These are phyloP conservation scores for Agrotis exclamationis DNA, from an alignment of 2,888 invertebrate species.

Conservation along the genomic window DNA sequence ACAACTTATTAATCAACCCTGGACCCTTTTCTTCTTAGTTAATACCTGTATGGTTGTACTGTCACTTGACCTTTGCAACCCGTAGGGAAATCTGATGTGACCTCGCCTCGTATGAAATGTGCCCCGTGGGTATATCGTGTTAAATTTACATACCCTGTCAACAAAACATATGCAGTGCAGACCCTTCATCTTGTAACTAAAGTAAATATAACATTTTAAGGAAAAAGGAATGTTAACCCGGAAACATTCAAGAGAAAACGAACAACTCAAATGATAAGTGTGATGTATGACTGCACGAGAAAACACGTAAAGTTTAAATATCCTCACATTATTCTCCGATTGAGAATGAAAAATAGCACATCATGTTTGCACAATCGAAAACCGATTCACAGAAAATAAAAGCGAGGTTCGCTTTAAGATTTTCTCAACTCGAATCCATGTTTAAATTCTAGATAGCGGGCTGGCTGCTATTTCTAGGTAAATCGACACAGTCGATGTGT, in stretches of 20 bases:
- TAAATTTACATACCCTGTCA: conserved; percentile 51
- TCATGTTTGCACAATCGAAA: conserved; percentile 59
- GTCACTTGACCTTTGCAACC: conserved; percentile 35
- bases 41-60: conserved; percentile 17
- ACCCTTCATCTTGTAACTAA: conserved; percentile 17
- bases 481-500: conserved; percentile 60
- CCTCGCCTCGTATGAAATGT: conserved; percentile 28
- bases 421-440: conserved; percentile 50
- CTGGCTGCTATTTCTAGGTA: conserved; percentile 60
- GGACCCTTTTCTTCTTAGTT: conserved; percentile 22
- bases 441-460: conserved; percentile 60
- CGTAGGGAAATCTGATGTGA: conserved; percentile 47
- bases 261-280: conserved; percentile 28
- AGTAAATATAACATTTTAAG: conserved; percentile 7
- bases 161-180: conserved; percentile 35
- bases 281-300: conserved; percentile 31
- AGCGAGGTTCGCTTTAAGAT: conserved; percentile 35
- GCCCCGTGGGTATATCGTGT: conserved; percentile 27
- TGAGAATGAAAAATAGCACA: conserved; percentile 45
- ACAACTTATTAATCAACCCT: conserved; percentile 11
- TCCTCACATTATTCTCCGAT: conserved; percentile 42
- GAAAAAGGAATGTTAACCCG: background rate
- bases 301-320: conserved; percentile 49
- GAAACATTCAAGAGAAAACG: conserved; percentile 6
- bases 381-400: conserved; percentile 59